Percentiles rank a stretch among this genome's conserved stretches.
These are phyloP conservation scores for Eugnorisma glareosa DNA, from an alignment of 2,888 invertebrate species.

Conservation along the genomic window DNA sequence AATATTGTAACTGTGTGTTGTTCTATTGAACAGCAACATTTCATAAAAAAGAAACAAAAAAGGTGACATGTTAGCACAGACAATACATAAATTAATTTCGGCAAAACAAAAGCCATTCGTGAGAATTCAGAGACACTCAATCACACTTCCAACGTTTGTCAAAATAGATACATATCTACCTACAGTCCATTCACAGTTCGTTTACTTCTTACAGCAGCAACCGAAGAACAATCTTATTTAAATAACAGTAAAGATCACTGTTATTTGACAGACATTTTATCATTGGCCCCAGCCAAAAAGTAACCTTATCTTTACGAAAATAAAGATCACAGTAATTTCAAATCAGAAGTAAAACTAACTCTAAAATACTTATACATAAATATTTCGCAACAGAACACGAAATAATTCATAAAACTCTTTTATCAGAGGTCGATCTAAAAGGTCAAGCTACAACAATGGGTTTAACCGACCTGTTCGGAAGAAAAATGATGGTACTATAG, in stretches of 20 bases:
- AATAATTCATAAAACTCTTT: slow-evolving; percentile 61
- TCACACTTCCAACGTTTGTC: slow-evolving; percentile 64
- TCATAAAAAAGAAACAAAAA: background rate
- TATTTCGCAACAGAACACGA: slow-evolving; percentile 63
- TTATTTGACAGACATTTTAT: background rate
- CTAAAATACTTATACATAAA: slow-evolving; percentile 14
- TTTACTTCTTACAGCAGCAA: background rate
- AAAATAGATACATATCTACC: slow-evolving; percentile 58
- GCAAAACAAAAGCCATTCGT: slow-evolving; percentile 55
- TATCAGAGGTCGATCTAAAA: slow-evolving; percentile 64
- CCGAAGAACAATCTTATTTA: rapidly evolving
- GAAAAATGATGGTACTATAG: slow-evolving; percentile 46
- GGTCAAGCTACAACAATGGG: slow-evolving; percentile 63
- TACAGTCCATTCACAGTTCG: slow-evolving; percentile 2
- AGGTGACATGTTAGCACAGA: background rate
- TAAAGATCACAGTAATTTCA: background rate
- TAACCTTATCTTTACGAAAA: background rate
- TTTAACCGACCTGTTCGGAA: slow-evolving; percentile 45
- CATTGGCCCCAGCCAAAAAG: background rate
- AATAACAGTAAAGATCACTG: background rate
- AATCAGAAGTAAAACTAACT: background rate
- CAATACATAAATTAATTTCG: slow-evolving; percentile 7
- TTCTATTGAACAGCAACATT: background rate
- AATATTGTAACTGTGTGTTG: too few relatives aligned
- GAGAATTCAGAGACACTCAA: slow-evolving; percentile 62